Conservation (phyloP, 1,140 invertebrate species). For the Apis cerana region DNA sequence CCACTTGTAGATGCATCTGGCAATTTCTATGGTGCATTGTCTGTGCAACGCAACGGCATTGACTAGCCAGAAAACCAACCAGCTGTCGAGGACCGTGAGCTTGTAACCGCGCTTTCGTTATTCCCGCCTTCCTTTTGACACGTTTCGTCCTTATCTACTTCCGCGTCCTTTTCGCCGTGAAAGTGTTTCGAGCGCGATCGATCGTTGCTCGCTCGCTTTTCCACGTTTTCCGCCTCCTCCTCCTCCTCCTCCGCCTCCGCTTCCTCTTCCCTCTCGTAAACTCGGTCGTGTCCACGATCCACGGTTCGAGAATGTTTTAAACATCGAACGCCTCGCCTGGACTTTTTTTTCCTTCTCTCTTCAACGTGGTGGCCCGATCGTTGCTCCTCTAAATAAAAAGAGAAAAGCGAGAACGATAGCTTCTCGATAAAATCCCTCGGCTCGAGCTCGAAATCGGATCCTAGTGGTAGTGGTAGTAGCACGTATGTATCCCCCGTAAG, state of each 20-base stretch:
- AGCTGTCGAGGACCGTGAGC: slow-evolving; percentile 22
- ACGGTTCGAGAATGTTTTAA: background rate
- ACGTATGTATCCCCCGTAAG: background rate
- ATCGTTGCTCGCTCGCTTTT: background rate
- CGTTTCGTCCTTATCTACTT: slow-evolving; percentile 32
- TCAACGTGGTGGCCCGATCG: background rate
- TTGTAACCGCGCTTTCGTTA: background rate
- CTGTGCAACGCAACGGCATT: slow-evolving; percentile 42
- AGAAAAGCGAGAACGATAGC: background rate
- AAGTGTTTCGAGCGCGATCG: slow-evolving; percentile 31
- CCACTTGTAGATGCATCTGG: slow-evolving; percentile 38
- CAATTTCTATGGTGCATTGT: slow-evolving; percentile 65
- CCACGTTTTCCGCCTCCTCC: background rate
- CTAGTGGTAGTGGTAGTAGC: too few species aligned
- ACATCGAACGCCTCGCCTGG: background rate
- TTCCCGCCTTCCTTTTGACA: slow-evolving; percentile 31
- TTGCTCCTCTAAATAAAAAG: background rate
- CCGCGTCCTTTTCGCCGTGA: background rate
- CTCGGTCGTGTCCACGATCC: background rate
- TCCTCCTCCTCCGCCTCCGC: too few species aligned
- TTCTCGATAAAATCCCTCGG: background rate
- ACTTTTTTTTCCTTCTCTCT: too few species aligned
- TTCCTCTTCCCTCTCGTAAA: background rate
- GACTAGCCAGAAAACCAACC: slow-evolving; percentile 61
- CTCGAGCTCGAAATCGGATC: background rate